phyloP scores from a whole-genome alignment of 2,888 invertebrate species.

The Gryllus longicercus region DNA sequence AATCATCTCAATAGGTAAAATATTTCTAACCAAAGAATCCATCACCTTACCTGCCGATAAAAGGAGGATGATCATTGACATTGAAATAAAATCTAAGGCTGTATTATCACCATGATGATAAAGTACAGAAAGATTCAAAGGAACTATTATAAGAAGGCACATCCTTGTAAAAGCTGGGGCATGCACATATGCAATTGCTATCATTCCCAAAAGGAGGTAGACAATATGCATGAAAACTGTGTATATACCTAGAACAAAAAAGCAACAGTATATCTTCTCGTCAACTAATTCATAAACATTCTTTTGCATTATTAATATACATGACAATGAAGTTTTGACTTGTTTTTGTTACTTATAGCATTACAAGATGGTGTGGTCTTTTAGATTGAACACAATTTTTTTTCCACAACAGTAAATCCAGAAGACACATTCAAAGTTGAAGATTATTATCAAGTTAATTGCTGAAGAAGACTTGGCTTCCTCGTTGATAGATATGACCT shows the following conservation, averaged over 20 bases:
- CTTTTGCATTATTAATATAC: too few species aligned
- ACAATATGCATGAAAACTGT: constrained; percentile 42
- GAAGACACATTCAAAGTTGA: too few species aligned
- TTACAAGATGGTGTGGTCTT: too few species aligned
- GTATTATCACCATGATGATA: constrained; percentile 45
- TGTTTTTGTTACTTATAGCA: too few species aligned
- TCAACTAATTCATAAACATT: too few species aligned
- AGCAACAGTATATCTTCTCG: not conserved
- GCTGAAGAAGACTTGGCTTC: too few species aligned
- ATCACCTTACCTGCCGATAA: constrained; percentile 45
- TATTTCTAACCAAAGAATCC: not conserved
- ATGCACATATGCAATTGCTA: constrained; percentile 46
- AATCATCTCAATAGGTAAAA: not conserved
- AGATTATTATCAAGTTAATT: too few species aligned
- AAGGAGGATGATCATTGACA: constrained; percentile 44
- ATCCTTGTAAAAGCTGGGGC: constrained; percentile 45
- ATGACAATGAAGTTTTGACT: not conserved
- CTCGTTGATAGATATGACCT: too few species aligned
- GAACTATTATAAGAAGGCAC: constrained; percentile 44
- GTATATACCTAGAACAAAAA: constrained; percentile 38
- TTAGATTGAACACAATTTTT: too few species aligned
- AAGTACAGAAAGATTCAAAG: constrained; percentile 44
- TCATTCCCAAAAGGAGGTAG: constrained; percentile 45
- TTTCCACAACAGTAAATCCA: too few species aligned
- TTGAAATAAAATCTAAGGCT: constrained; percentile 45